Percentiles rank a stretch among this genome's conserved stretches.
Conservation (phyloP, 2,888 invertebrate genomes). For the Teleogryllus oceanicus region DNA sequence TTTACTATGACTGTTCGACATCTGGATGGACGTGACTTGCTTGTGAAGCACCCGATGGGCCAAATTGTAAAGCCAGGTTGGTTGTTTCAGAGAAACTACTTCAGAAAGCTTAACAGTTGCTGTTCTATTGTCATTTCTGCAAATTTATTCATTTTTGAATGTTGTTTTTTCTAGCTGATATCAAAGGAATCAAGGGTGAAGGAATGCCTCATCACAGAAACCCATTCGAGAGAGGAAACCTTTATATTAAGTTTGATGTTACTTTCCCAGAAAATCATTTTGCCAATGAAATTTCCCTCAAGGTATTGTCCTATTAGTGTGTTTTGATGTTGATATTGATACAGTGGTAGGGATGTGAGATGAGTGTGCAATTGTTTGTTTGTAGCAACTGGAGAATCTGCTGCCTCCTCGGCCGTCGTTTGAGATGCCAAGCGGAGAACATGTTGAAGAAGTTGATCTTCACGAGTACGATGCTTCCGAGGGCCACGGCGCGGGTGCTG, state of each 20-base stretch:
- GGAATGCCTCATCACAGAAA: conserved; percentile 88
- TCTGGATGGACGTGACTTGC: conserved; percentile 79
- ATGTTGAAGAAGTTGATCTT: conserved; percentile 83
- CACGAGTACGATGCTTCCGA: conserved; percentile 68
- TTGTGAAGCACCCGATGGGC: conserved; percentile 76
- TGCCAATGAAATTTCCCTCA: conserved; percentile 59
- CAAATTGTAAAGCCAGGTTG: conserved; percentile 76
- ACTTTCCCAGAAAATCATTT: conserved; percentile 81
- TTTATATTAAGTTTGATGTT: conserved; percentile 82
- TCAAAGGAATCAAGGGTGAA: conserved; percentile 75
- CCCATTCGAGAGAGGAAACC: conserved; percentile 81
- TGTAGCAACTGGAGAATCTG: conserved; percentile 67
- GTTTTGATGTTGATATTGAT: not conserved
- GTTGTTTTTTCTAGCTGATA: conserved; percentile 52
- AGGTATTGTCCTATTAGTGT: conserved; percentile 45
- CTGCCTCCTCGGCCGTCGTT: conserved; percentile 70
- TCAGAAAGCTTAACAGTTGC: not conserved
- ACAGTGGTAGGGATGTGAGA: no score
- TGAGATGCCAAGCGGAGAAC: conserved; percentile 70
- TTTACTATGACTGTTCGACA: conserved; percentile 81
- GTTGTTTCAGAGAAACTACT: conserved; percentile 28
- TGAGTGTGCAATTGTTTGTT: conserved; percentile 26
- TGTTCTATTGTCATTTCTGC: conserved; percentile 5
- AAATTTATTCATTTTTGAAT: conserved; percentile 1
- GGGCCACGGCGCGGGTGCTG: conserved; percentile 47